These are phyloP conservation scores for Aproaerema taeniolella DNA, from an alignment of 2,888 invertebrate species.

Conservation along the genomic window DNA sequence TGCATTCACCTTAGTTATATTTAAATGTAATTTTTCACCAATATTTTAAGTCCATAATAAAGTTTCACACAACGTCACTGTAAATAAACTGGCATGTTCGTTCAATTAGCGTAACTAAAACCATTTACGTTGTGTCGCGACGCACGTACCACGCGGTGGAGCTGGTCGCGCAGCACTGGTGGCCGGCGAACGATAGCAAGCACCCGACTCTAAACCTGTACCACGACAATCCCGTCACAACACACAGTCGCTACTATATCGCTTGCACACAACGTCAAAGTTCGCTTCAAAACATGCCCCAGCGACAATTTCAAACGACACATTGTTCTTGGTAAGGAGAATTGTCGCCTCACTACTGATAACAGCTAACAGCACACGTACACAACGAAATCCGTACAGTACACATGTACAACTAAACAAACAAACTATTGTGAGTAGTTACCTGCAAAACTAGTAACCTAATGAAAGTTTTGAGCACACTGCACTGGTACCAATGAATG, in stretches of 20 bases:
- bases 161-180: constrained; percentile 67
- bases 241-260: constrained; percentile 32
- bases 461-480: no score
- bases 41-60: constrained; percentile 40
- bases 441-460: background rate
- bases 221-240: constrained; percentile 45
- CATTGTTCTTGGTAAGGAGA: constrained; percentile 33
- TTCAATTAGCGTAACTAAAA: constrained; percentile 43
- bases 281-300: constrained; percentile 20
- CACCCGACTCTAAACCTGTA: constrained; percentile 63
- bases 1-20: constrained; percentile 50
- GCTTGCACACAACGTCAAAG: constrained; percentile 18
- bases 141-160: constrained; percentile 58
- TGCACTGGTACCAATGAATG: no score
- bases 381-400: constrained; percentile 25
- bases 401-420: constrained; percentile 28
- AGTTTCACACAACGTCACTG: constrained; percentile 63
- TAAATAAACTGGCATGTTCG: constrained; percentile 54
- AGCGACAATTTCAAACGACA: constrained; percentile 18
- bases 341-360: constrained; percentile 49
- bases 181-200: constrained; percentile 69
- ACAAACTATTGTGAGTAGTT: constrained; percentile 13
- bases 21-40: constrained; percentile 44
- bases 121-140: constrained; percentile 32
- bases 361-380: constrained; percentile 42